Evolutionary conservation across 2,113 vertebrate species (phyloP).

Genomic region (Arothron firmamentum): DNA sequence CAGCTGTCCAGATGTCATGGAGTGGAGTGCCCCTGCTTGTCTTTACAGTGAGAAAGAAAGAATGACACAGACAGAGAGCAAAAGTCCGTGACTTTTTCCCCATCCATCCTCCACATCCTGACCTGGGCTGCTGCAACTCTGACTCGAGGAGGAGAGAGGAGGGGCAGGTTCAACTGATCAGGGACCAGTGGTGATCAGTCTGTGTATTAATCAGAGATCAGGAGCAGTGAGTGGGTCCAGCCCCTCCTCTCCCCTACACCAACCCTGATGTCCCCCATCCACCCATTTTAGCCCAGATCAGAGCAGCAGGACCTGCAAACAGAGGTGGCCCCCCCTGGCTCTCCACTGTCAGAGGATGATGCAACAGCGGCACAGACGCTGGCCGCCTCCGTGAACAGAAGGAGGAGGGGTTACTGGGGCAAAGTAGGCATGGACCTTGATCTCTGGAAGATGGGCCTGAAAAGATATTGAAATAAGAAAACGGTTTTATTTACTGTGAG

Average conservation of each 20-base stretch:
- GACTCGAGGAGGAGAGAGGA: conserved; percentile 51
- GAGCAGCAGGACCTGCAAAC: conserved; percentile 73
- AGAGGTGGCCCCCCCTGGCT: conserved; percentile 73
- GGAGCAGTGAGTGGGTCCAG: conserved; percentile 69
- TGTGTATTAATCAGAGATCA: conserved; percentile 55
- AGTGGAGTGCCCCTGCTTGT: conserved; percentile 1
- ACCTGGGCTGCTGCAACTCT: conserved; percentile 25
- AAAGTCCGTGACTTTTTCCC: conserved; percentile 42
- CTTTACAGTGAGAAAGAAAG: conserved; percentile 37
- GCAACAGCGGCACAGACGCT: conserved; percentile 89
- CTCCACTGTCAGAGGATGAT: conserved; percentile 84
- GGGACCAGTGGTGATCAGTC: conserved; percentile 51
- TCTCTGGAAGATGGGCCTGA: conserved; percentile 88
- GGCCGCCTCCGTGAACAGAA: conserved; percentile 84
- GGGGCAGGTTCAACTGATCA: conserved; percentile 56
- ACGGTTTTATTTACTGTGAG: background rate
- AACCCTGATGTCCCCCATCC: conserved; percentile 14
- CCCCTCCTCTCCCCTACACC: conserved; percentile 60
- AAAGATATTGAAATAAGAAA: background rate
- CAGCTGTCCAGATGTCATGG: conserved; percentile 16
- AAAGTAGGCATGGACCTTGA: conserved; percentile 92
- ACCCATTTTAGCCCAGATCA: conserved; percentile 46
- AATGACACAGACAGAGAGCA: conserved; percentile 25
- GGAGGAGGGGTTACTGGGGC: conserved; percentile 88
- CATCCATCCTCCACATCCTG: conserved; percentile 18